A percentile compares a stretch with the other conserved stretches of the same genome.
These are phyloP conservation scores for Holocentrus rufus DNA, from an alignment of 2,797 vertebrate species.

Conservation along the genomic window DNA sequence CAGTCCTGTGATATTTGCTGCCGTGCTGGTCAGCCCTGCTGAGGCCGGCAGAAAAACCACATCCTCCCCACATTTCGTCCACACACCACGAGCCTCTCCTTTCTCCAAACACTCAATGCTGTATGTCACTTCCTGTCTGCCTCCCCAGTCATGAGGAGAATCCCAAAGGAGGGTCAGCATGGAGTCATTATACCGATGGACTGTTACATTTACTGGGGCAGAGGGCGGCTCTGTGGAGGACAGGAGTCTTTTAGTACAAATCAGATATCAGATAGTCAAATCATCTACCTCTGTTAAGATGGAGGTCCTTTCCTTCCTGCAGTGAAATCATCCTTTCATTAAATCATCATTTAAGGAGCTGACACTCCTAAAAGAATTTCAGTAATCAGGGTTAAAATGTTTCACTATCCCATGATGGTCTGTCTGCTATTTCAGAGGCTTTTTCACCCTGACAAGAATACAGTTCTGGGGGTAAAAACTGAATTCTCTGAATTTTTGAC, in stretches of 20 bases:
- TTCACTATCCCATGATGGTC: too few relatives aligned
- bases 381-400: too few relatives aligned
- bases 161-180: constrained; percentile 66
- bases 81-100: constrained; percentile 24
- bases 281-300: too few relatives aligned
- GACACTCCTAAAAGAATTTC: too few relatives aligned
- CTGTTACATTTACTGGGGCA: constrained; percentile 67
- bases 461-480: too few relatives aligned
- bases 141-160: constrained; percentile 67
- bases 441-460: too few relatives aligned
- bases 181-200: constrained; percentile 34
- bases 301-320: too few relatives aligned
- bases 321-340: too few relatives aligned
- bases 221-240: constrained; percentile 71
- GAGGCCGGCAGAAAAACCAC: constrained; percentile 43
- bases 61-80: constrained; percentile 52
- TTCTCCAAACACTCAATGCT: constrained; percentile 59
- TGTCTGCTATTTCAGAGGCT: too few relatives aligned
- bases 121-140: constrained; percentile 68
- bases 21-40: constrained; percentile 33
- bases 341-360: too few relatives aligned
- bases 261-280: too few relatives aligned
- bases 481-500: too few relatives aligned
- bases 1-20: constrained; percentile 64
- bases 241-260: not conserved